Base-by-base conservation (phyloP, 2,113 vertebrate genomes). In the Morone chrysops region DNA sequence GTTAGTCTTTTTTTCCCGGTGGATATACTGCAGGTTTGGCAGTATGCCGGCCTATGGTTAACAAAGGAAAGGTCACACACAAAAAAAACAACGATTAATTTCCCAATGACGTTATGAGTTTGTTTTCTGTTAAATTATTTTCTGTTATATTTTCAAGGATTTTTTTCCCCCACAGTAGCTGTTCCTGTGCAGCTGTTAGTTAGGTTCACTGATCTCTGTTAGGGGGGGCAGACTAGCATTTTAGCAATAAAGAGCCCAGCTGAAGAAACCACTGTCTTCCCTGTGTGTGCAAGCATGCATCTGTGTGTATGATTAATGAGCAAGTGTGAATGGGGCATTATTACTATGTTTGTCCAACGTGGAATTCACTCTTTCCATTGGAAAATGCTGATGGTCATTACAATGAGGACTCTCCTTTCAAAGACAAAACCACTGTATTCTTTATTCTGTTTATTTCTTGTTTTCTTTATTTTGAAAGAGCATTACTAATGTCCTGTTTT, bases 401-500 rank as follows among this genome's bases (percentile, higher is more conserved):
- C 82, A 84, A 89, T 90, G 87, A 91, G 73, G 86, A 87, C 86
- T 93, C 87, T 91, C 74, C 79, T 82, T 87, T 90, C 78, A 83
- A 86, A 91, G 76, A 87, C 20, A 3, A 86, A 89, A 84, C 68
- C 85, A 90, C 86, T 93, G 89, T 93, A 78, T 84, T 86, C 66
- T 84, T 89, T 73, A 59, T 85, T 78, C 31, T 69, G 12, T 86
- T 84, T 48, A 61, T 82, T 70, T 45, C 59, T 43, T 68, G 59
- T 85, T 86, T 89, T 87, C 47, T 80, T 92, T 75, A 67, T 92
- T 94, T 92, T 81, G 48, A 84, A 91, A 89, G 85, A 93, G 81
- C 87, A 82, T 91, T 91, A 92, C 91, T 93, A 92, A 92, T 87
- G 66, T 94, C 82, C 85, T 90, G 89, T 91, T 93, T 92, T 60